Evolutionary conservation across 2,113 vertebrate genomes (phyloP).

Genomic region (Centropristis striata): DNA sequence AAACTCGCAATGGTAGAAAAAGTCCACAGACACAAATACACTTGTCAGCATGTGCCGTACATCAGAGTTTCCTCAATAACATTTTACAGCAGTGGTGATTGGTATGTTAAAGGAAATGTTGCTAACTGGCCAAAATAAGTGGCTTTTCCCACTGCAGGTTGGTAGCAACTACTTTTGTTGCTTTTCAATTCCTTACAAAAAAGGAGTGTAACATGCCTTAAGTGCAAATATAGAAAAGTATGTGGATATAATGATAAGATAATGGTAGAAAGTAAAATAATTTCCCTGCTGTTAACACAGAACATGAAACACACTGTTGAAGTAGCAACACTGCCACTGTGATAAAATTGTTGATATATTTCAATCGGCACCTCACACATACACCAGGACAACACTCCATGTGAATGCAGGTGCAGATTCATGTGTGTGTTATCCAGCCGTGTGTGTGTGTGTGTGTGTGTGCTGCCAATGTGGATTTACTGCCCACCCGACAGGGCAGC

Average conservation of each 20-base stretch:
- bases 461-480: conserved; percentile 71
- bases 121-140: background rate
- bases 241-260: background rate
- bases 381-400: conserved; percentile 37
- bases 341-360: conserved; percentile 62
- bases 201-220: no score
- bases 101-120: background rate
- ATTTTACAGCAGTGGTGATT: conserved; percentile 12
- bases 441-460: conserved; percentile 47
- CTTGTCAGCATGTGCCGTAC: background rate
- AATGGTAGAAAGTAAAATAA: background rate
- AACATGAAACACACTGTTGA: conserved; percentile 1
- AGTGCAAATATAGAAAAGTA: background rate
- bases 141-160: background rate
- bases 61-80: conserved; percentile 23
- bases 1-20: background rate
- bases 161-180: background rate
- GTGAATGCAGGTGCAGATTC: conserved; percentile 55
- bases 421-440: conserved; percentile 45
- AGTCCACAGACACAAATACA: background rate
- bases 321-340: conserved; percentile 6
- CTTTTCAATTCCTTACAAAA: background rate
- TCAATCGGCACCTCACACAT: conserved; percentile 49
- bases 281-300: background rate
- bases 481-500: conserved; percentile 66